Evolutionary conservation across 2,113 vertebrate genomes (phyloP).

Genomic region (Grammomys surdaster): DNA sequence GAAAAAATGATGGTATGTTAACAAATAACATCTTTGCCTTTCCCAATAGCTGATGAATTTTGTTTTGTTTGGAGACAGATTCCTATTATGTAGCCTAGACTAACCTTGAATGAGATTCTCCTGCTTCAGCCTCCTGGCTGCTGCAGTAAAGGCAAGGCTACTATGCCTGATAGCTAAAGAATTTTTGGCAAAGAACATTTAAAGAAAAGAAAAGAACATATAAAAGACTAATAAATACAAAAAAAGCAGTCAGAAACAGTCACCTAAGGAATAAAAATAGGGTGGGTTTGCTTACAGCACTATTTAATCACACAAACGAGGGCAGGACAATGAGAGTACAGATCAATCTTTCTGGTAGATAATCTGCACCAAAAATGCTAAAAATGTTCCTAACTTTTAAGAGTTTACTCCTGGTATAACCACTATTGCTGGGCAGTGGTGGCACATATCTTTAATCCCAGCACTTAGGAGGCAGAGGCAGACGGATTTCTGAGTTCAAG

Average conservation of each 20-base stretch:
- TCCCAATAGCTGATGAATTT: background rate
- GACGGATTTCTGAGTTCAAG: no score
- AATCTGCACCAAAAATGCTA: background rate
- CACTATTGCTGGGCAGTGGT: background rate
- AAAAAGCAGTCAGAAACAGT: background rate
- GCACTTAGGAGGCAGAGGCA: no score
- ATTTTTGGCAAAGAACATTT: slow-evolving; percentile 14
- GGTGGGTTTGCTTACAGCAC: background rate
- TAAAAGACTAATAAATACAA: slow-evolving; percentile 33
- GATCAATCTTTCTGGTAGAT: background rate
- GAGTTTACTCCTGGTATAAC: slow-evolving; percentile 9
- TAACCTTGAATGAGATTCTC: background rate
- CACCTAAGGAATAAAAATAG: slow-evolving; percentile 54
- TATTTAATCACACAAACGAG: background rate
- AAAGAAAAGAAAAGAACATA: slow-evolving; percentile 29
- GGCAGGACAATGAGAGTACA: background rate
- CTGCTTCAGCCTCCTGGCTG: no score
- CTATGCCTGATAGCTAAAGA: background rate
- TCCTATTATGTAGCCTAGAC: background rate
- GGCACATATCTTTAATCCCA: no score
- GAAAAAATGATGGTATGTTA: background rate
- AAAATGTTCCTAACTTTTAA: slow-evolving; percentile 1
- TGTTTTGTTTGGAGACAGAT: background rate
- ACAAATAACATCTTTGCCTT: slow-evolving; percentile 3
- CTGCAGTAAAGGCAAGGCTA: background rate